phyloP scores from a whole-genome alignment of 1,140 invertebrate species.

The Rhyacophila brunnea region DNA sequence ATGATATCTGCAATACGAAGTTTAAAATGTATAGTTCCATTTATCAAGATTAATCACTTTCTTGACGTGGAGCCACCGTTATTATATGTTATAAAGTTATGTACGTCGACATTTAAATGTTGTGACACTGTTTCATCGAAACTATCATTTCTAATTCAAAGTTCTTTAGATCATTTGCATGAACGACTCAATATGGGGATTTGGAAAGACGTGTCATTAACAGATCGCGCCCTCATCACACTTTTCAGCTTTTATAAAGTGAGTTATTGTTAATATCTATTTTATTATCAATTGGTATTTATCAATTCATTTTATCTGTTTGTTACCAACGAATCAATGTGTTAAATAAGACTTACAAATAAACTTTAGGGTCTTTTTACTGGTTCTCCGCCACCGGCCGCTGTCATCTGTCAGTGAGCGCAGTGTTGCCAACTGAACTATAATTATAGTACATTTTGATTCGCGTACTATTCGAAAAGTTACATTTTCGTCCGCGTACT shows the following conservation, averaged over 20 bases:
- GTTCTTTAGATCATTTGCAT: conserved; percentile 72
- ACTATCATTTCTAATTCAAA: conserved; percentile 48
- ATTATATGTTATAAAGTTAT: conserved; percentile 13
- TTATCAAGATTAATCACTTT: conserved; percentile 6
- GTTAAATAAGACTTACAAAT: neutral
- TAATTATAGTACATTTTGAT: too few species aligned
- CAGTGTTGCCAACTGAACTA: too few species aligned
- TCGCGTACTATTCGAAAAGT: too few species aligned
- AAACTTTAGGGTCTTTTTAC: too few species aligned
- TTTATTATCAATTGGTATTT: neutral
- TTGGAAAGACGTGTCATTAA: conserved; percentile 74
- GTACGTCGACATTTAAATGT: neutral
- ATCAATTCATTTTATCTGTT: neutral
- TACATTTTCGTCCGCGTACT: too few species aligned
- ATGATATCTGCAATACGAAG: neutral
- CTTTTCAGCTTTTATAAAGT: conserved; percentile 63
- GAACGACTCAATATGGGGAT: conserved; percentile 81
- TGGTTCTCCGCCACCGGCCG: neutral
- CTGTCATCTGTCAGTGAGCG: too few species aligned
- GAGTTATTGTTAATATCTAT: conserved; percentile 9
- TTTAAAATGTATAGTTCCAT: conserved; percentile 8
- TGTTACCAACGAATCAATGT: neutral
- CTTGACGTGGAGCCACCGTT: conserved; percentile 9
- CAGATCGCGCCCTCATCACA: conserved; percentile 62
- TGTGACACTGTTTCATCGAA: conserved; percentile 35